Percentiles rank a stretch among this genome's conserved stretches.
Evolutionary conservation across 2,797 vertebrate genomes (phyloP).

Genomic region (Echeneis naucrates): DNA sequence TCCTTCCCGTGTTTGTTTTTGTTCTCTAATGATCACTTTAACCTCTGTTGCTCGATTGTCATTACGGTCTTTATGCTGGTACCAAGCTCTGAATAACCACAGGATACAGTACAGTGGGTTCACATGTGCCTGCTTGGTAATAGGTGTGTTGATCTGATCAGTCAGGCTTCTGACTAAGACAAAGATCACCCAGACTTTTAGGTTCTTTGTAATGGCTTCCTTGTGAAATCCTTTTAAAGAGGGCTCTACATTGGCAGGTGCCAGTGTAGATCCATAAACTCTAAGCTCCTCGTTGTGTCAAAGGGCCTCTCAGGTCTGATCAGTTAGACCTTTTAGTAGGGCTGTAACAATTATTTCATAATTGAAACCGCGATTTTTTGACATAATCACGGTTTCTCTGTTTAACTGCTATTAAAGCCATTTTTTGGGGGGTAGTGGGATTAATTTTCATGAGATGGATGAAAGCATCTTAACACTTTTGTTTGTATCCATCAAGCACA

Average conservation of each 20-base stretch:
- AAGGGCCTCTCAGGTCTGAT: background rate
- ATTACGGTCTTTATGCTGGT: slow-evolving; percentile 29
- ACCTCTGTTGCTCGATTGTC: slow-evolving; percentile 24
- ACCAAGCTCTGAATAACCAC: slow-evolving; percentile 3
- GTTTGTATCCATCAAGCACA: too few relatives aligned
- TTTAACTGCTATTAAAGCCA: too few relatives aligned
- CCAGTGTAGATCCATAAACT: background rate
- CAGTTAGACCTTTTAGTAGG: background rate
- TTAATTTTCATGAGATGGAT: too few relatives aligned
- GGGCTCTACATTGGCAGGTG: background rate
- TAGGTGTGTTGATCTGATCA: slow-evolving; percentile 5
- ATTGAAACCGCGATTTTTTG: too few relatives aligned
- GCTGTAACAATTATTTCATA: too few relatives aligned
- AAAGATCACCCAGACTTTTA: background rate
- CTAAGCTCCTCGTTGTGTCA: background rate
- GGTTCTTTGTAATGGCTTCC: background rate
- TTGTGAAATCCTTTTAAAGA: background rate
- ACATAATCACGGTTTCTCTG: too few relatives aligned
- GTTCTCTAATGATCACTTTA: background rate
- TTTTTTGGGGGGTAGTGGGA: too few relatives aligned
- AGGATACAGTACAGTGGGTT: background rate
- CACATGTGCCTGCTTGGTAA: background rate
- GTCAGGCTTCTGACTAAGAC: background rate
- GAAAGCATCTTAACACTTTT: too few relatives aligned
- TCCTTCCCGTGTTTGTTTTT: background rate